A percentile compares a stretch with the other conserved stretches of the same genome.
phyloP scores from a whole-genome alignment of 1,140 invertebrate genomes.

The Saccostrea cuccullata region DNA sequence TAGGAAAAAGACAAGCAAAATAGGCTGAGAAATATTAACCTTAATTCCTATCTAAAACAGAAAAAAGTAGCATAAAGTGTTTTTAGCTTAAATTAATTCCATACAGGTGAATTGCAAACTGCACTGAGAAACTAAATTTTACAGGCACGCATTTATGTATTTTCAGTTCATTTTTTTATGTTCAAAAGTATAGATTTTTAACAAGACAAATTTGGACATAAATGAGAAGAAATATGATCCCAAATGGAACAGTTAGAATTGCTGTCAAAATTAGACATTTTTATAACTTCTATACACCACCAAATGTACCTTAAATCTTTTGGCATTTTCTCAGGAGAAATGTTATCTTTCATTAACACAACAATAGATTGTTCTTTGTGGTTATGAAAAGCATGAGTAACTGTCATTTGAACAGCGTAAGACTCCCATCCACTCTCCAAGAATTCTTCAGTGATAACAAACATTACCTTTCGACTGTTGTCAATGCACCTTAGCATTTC shows the following conservation, averaged over 20 bases:
- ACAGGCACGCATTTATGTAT: too few relatives aligned
- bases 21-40: too few relatives aligned
- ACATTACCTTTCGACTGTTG: constrained; percentile 47
- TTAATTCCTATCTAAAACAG: too few relatives aligned
- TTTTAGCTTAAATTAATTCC: too few relatives aligned
- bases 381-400: constrained; percentile 42
- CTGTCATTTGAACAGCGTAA: constrained; percentile 42
- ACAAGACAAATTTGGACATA: neutral
- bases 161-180: too few relatives aligned
- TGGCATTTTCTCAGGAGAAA: neutral
- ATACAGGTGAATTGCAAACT: too few relatives aligned
- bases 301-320: neutral
- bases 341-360: neutral
- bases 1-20: too few relatives aligned
- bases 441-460: constrained; percentile 45
- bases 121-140: too few relatives aligned
- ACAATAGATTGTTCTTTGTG: neutral
- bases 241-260: neutral
- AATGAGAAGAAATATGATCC: neutral
- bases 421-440: constrained; percentile 44
- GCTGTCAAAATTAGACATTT: neutral
- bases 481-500: constrained; percentile 48
- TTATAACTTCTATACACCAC: neutral
- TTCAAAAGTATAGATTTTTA: too few relatives aligned
- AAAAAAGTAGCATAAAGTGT: too few relatives aligned